Conservation (phyloP, 2,113 vertebrate species). For the Solenodon paradoxus region DNA sequence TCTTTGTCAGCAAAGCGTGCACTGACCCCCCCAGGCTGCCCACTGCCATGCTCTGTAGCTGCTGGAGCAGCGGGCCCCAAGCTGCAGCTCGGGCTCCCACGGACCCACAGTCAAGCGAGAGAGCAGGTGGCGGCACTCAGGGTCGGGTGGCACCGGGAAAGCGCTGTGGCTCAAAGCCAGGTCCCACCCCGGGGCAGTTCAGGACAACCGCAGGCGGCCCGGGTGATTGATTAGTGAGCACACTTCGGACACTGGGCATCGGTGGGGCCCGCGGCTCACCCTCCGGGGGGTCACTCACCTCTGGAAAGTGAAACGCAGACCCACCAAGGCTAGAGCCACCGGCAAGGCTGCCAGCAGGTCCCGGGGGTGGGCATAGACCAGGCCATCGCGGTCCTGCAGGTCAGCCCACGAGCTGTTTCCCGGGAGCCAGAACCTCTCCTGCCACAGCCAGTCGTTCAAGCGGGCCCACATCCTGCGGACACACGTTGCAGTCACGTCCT, state of each 20-base stretch:
- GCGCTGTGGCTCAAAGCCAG: not conserved
- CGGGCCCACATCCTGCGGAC: slow-evolving; percentile 85
- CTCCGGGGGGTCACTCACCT: slow-evolving; percentile 80
- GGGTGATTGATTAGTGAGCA: too few relatives aligned
- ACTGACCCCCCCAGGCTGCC: not conserved
- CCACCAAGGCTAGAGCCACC: slow-evolving; percentile 86
- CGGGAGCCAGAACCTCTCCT: slow-evolving; percentile 90
- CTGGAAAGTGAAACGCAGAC: slow-evolving; percentile 86
- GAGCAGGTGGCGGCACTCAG: accelerated
- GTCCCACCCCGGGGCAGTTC: accelerated
- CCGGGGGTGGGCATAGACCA: slow-evolving; percentile 72
- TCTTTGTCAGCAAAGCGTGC: not conserved
- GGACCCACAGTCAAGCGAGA: not conserved
- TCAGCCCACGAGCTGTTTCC: slow-evolving; percentile 88
- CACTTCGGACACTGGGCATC: too few relatives aligned
- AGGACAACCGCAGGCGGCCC: too few relatives aligned
- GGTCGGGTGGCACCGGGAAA: not conserved
- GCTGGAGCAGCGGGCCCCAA: not conserved
- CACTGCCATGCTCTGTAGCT: not conserved
- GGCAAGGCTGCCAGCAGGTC: slow-evolving; percentile 86
- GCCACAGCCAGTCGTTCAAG: slow-evolving; percentile 90
- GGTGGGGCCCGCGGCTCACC: too few relatives aligned
- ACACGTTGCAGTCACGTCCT: too few relatives aligned
- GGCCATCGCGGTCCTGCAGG: slow-evolving; percentile 81
- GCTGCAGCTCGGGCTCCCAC: accelerated